phyloP scores from a whole-genome alignment of 1,140 invertebrate species.

The Cotesia vestalis region DNA sequence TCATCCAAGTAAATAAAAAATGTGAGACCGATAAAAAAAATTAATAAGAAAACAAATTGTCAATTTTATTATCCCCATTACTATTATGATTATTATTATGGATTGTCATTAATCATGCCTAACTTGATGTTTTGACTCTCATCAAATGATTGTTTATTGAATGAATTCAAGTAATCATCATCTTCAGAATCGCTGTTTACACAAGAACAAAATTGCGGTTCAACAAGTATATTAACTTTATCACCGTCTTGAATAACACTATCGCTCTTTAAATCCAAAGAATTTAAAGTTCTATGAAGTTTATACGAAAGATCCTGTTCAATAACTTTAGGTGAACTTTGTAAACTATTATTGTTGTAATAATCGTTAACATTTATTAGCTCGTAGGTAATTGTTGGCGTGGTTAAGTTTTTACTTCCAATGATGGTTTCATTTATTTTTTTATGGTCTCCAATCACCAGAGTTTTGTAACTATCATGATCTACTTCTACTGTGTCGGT shows the following conservation, averaged over 20 bases:
- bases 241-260: slow-evolving; percentile 19
- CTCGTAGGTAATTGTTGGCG: neutral
- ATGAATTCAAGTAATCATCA: slow-evolving; percentile 14
- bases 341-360: neutral
- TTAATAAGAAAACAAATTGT: too few species aligned
- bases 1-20: too few species aligned
- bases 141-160: slow-evolving; percentile 2
- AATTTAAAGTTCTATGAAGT: slow-evolving; percentile 35
- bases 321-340: neutral
- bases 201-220: slow-evolving; percentile 7
- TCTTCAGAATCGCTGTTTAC: slow-evolving; percentile 16
- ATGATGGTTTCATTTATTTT: neutral
- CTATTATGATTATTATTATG: too few species aligned
- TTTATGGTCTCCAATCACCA: slow-evolving; percentile 30
- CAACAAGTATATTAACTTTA: slow-evolving; percentile 19
- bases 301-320: neutral
- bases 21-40: too few species aligned
- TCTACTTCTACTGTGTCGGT: too few species aligned
- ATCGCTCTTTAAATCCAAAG: slow-evolving; percentile 32
- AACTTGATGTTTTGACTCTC: neutral
- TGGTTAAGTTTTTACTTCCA: neutral
- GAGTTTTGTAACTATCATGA: neutral
- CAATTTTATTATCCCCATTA: too few species aligned
- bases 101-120: neutral
- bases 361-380: neutral